Conservation (phyloP, 1,140 invertebrate species). For the Zaprionus inermis region DNA sequence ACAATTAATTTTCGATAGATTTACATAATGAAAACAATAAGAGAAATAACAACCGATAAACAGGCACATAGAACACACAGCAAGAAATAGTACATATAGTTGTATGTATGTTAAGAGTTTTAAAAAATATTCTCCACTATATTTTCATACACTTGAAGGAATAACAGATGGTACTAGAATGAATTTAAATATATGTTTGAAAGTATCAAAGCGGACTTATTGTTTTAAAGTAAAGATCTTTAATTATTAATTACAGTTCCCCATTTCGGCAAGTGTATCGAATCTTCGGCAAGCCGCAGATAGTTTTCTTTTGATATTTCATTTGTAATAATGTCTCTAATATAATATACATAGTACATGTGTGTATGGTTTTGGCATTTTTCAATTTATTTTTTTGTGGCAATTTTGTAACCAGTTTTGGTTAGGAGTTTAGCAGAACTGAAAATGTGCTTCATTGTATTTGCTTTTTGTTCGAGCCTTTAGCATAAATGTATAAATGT, state of each 20-base stretch:
- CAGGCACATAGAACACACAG: conserved; percentile 21
- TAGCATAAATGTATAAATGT: conserved; percentile 78
- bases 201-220: too few relatives aligned
- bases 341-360: conserved; percentile 21
- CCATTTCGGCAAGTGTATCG: conserved; percentile 13
- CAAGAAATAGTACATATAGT: background rate
- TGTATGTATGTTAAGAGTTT: conserved; percentile 25
- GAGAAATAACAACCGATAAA: conserved; percentile 14
- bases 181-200: too few relatives aligned
- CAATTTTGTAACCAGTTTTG: conserved; percentile 54
- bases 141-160: conserved; percentile 3
- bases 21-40: conserved; percentile 59
- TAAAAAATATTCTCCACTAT: background rate
- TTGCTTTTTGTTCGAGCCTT: conserved; percentile 56
- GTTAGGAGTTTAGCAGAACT: conserved; percentile 63
- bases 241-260: background rate
- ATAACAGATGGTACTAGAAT: background rate
- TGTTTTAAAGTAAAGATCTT: conserved; percentile 1
- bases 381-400: conserved; percentile 42
- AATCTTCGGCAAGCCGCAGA: conserved; percentile 15
- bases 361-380: conserved; percentile 26
- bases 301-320: background rate
- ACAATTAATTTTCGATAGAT: conserved; percentile 78
- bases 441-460: conserved; percentile 57
- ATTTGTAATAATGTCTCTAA: conserved; percentile 23